Percentiles rank a stretch among this genome's conserved stretches.
Conservation (phyloP, 2,113 vertebrate species). For the Macroglossus sobrinus region DNA sequence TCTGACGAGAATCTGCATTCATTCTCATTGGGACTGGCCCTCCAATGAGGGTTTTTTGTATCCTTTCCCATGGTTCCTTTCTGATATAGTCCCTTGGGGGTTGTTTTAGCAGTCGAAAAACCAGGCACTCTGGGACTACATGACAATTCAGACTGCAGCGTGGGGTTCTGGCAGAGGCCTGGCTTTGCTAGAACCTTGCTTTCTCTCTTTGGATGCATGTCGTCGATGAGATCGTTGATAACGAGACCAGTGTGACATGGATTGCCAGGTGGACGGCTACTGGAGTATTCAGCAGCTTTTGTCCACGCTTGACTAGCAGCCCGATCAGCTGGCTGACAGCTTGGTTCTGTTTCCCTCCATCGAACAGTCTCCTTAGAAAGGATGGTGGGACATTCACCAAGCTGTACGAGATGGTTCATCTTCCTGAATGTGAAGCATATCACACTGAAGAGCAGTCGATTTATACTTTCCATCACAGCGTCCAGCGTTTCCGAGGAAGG, state of each 20-base stretch:
- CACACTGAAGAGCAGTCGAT: constrained; percentile 89
- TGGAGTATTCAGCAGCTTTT: constrained; percentile 9
- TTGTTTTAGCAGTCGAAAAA: constrained; percentile 31
- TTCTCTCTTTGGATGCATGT: not conserved
- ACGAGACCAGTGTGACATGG: not conserved
- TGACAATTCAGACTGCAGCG: constrained; percentile 44
- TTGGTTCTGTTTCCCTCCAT: constrained; percentile 45
- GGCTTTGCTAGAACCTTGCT: not conserved
- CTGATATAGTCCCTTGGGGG: constrained; percentile 72
- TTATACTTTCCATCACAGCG: constrained; percentile 87
- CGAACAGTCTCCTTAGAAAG: constrained; percentile 41
- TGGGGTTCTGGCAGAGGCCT: constrained; percentile 19
- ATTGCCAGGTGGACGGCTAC: not conserved
- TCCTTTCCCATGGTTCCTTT: constrained; percentile 69
- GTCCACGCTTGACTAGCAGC: not conserved
- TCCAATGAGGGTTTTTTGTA: constrained; percentile 50
- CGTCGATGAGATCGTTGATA: not conserved
- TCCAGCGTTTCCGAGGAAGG: constrained; percentile 71
- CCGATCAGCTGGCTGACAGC: constrained; percentile 43
- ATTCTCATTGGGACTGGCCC: constrained; percentile 52
- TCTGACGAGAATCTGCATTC: constrained; percentile 65
- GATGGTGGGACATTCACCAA: constrained; percentile 73
- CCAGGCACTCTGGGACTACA: not conserved
- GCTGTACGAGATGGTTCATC: constrained; percentile 85
- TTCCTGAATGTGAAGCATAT: constrained; percentile 91